Conservation (phyloP, 2,888 invertebrate species). For the Ferrisia virgata region DNA sequence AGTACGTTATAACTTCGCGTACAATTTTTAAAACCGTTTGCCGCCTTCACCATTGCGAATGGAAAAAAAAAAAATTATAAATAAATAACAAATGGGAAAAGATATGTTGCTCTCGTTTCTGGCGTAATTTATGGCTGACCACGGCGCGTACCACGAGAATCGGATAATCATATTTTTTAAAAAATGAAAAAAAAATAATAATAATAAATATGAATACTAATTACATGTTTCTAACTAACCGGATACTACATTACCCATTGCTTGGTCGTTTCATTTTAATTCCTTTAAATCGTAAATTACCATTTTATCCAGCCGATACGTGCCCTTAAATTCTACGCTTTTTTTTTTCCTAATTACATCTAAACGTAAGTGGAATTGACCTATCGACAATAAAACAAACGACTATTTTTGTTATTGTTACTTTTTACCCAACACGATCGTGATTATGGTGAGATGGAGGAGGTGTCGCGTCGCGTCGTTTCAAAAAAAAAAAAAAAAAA, state of each 20-base stretch:
- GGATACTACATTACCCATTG: conserved; percentile 39
- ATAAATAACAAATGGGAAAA: conserved; percentile 37
- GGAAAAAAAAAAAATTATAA: conserved; percentile 30
- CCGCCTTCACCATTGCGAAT: conserved; percentile 12
- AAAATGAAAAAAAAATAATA: conserved; percentile 37
- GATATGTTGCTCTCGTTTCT: conserved; percentile 41
- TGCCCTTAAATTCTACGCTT: conserved; percentile 20
- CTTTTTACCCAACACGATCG: neutral
- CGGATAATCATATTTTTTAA: conserved; percentile 43
- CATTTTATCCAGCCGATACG: conserved; percentile 42
- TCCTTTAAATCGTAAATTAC: conserved; percentile 44
- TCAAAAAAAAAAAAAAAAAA: too few species aligned
- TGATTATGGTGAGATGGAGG: neutral
- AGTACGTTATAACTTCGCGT: conserved; percentile 24
- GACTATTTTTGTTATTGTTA: conserved; percentile 32
- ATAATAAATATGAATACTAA: conserved; percentile 45
- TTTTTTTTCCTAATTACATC: conserved; percentile 31
- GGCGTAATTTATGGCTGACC: conserved; percentile 40
- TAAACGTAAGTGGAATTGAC: conserved; percentile 31
- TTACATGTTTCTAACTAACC: conserved; percentile 44
- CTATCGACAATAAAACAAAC: conserved; percentile 39
- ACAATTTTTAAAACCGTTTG: conserved; percentile 36
- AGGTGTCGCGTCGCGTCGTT: neutral
- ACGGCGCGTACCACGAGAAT: conserved; percentile 34
- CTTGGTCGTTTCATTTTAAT: conserved; percentile 44